Evolutionary conservation across 1,140 invertebrate species (phyloP).

Genomic region (Vollenhovia emeryi): DNA sequence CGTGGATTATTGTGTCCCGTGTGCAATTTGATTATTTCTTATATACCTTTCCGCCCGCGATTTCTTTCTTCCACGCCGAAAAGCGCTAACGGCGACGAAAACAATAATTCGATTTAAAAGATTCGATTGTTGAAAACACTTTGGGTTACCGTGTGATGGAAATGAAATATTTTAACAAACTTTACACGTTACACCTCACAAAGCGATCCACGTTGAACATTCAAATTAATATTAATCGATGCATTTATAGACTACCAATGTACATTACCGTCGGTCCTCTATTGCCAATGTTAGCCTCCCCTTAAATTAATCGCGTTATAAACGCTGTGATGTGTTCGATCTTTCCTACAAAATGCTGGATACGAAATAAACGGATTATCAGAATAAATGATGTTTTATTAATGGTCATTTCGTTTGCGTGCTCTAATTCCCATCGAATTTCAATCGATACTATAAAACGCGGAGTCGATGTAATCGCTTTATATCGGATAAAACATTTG

Average conservation of each 20-base stretch:
- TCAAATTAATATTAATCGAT: constrained; percentile 34
- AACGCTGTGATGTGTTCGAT: not conserved
- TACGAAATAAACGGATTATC: constrained; percentile 75
- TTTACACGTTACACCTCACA: not conserved
- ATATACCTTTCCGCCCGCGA: not conserved
- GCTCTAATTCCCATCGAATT: constrained; percentile 47
- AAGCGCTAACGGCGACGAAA: not conserved
- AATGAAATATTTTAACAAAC: not conserved
- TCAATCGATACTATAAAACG: constrained; percentile 12
- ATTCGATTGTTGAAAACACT: constrained; percentile 11
- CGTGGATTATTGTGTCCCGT: constrained; percentile 11
- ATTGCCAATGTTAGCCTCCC: not conserved
- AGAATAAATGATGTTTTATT: constrained; percentile 79
- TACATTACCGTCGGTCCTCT: constrained; percentile 2
- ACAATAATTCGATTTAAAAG: constrained; percentile 26
- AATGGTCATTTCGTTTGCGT: constrained; percentile 68
- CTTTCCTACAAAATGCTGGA: constrained; percentile 31
- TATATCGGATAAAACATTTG: not conserved
- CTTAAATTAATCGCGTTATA: constrained; percentile 21
- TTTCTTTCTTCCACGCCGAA: not conserved
- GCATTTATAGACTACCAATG: not conserved
- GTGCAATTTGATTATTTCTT: constrained; percentile 12
- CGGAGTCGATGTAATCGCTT: constrained; percentile 1
- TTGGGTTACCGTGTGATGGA: no score
- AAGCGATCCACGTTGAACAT: constrained; percentile 26